A percentile compares a stretch with the other conserved stretches of the same genome.
Evolutionary conservation across 64 coral and sea anemone species (phyloP).

Genomic region (Dendronephthya gigantea): DNA sequence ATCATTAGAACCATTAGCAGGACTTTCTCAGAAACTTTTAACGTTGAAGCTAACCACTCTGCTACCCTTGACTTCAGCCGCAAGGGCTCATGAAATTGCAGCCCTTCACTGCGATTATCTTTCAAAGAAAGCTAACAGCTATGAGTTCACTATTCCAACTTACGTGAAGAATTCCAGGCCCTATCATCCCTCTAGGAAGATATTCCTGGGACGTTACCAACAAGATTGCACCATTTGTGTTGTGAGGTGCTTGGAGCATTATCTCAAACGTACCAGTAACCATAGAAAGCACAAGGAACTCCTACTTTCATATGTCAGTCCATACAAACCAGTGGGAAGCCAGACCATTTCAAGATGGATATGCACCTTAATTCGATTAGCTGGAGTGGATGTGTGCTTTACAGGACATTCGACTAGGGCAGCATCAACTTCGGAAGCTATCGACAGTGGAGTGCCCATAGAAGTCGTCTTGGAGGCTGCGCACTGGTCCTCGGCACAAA

Average conservation of each 20-base stretch:
- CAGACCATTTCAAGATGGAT: slow-evolving; percentile 4
- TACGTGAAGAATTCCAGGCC: not conserved
- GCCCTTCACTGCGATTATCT: not conserved
- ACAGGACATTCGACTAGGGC: not conserved
- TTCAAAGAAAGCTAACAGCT: not conserved
- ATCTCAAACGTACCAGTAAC: not conserved
- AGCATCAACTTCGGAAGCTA: not conserved
- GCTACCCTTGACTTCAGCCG: not conserved
- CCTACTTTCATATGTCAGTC: not conserved
- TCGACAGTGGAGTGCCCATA: not conserved
- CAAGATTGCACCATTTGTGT: not conserved
- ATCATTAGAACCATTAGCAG: not conserved
- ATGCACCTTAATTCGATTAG: not conserved
- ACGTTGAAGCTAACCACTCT: not conserved
- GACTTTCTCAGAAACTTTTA: not conserved
- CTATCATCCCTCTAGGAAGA: not conserved
- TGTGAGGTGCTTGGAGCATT: not conserved
- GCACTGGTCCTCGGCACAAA: not conserved
- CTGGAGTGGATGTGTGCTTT: not conserved
- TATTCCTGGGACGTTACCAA: not conserved
- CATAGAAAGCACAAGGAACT: not conserved
- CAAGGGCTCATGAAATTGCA: not conserved
- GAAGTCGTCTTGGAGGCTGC: not conserved
- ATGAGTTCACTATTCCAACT: not conserved
- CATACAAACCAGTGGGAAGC: not conserved